Evolutionary conservation across 2,888 invertebrate species (phyloP).

Genomic region (Drosophila kanekoi): DNA sequence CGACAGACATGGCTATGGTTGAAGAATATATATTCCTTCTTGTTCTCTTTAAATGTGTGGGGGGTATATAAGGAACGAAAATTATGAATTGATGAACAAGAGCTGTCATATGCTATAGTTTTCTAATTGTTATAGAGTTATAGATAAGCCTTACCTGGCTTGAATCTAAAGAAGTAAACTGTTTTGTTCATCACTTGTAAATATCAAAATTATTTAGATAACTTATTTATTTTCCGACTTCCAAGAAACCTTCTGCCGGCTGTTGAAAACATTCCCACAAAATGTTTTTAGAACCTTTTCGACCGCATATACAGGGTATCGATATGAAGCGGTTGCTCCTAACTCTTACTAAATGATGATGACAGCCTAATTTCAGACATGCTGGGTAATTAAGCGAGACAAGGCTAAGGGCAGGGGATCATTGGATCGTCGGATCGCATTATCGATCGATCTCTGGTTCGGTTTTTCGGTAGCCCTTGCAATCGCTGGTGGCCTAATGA

Average conservation of each 20-base stretch:
- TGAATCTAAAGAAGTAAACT: too few relatives aligned
- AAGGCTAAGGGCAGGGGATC: slow-evolving; percentile 37
- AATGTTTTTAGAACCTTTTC: slow-evolving; percentile 1
- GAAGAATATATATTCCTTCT: too few relatives aligned
- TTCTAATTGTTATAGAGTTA: too few relatives aligned
- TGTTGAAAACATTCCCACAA: slow-evolving; percentile 12
- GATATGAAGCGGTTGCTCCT: slow-evolving; percentile 14
- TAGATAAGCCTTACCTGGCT: too few relatives aligned
- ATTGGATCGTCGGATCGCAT: slow-evolving; percentile 14
- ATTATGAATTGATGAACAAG: too few relatives aligned
- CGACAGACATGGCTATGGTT: too few relatives aligned
- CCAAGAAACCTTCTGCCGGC: not conserved
- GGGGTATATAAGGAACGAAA: too few relatives aligned
- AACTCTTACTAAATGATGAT: slow-evolving; percentile 67
- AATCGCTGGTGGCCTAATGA: slow-evolving; percentile 70
- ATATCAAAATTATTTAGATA: not conserved
- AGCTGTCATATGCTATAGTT: too few relatives aligned
- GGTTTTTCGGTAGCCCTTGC: slow-evolving; percentile 48
- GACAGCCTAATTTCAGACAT: slow-evolving; percentile 76
- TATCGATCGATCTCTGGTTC: slow-evolving; percentile 28
- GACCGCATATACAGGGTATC: slow-evolving; percentile 2
- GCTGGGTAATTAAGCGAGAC: slow-evolving; percentile 53
- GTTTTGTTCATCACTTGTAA: too few relatives aligned
- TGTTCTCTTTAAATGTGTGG: too few relatives aligned
- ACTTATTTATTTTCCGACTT: not conserved